Conservation (phyloP, 2,888 invertebrate species). For the Calameuta filiformis region DNA sequence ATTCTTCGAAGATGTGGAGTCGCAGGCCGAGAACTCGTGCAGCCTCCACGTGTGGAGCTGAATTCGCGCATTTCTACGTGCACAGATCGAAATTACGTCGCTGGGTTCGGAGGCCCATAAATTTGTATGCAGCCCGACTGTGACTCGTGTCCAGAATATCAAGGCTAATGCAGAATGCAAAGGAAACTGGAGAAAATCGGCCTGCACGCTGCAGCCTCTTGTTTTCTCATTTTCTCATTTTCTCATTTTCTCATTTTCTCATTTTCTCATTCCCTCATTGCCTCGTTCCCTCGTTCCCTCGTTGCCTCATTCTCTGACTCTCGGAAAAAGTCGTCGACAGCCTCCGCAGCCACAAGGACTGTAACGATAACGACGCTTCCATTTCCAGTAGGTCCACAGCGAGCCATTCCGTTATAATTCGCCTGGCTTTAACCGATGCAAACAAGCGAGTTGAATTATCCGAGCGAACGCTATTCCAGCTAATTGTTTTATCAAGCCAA, state of each 20-base stretch:
- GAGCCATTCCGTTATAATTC: background rate
- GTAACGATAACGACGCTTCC: constrained; percentile 5
- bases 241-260: constrained; percentile 1
- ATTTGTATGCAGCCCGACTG: background rate
- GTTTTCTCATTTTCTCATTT: background rate
- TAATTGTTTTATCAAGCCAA: constrained; percentile 49
- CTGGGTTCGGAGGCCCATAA: background rate
- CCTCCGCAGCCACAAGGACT: background rate
- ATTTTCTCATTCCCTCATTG: constrained; percentile 4
- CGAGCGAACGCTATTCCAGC: constrained; percentile 19
- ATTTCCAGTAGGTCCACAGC: background rate
- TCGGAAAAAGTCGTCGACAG: constrained; percentile 3
- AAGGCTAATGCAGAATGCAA: background rate
- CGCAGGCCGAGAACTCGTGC: background rate
- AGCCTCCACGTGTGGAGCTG: background rate
- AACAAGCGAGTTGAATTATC: background rate
- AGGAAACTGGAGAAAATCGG: background rate
- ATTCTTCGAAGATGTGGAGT: background rate
- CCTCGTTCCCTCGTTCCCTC: background rate
- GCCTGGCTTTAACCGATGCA: background rate
- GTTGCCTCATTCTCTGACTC: constrained; percentile 1
- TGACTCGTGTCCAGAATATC: background rate
- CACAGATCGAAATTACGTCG: background rate
- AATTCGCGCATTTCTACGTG: background rate
- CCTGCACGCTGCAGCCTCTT: background rate